Conservation (phyloP, 2,888 invertebrate species). For the Plebejus anna region DNA sequence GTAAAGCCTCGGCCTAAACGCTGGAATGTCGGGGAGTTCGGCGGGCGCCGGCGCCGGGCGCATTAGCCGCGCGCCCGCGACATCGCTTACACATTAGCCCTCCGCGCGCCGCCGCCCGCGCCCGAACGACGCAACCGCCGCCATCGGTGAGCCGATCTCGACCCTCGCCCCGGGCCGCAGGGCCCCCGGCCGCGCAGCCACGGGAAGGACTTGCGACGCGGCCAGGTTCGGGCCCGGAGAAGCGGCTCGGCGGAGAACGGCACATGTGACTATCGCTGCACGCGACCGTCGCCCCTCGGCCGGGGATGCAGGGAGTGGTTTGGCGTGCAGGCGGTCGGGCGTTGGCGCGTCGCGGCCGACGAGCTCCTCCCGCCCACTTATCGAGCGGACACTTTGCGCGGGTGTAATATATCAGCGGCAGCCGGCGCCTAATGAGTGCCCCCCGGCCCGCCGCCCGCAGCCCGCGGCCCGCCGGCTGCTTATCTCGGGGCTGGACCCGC, state of each 20-base stretch:
- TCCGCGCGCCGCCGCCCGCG: constrained; percentile 47
- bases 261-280: background rate
- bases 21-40: constrained; percentile 70
- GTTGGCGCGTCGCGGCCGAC: constrained; percentile 30
- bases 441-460: constrained; percentile 15
- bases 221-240: background rate
- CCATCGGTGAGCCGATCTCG: constrained; percentile 37
- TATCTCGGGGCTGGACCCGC: constrained; percentile 24
- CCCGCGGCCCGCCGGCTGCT: constrained; percentile 25
- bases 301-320: constrained; percentile 29
- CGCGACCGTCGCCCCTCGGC: background rate
- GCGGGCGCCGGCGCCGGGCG: constrained; percentile 77
- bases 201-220: background rate
- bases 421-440: constrained; percentile 38
- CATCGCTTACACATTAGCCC: constrained; percentile 68
- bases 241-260: background rate
- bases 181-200: background rate
- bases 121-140: constrained; percentile 30
- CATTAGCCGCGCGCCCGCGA: constrained; percentile 61
- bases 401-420: constrained; percentile 62
- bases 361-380: constrained; percentile 66
- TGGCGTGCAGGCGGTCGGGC: background rate
- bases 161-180: background rate
- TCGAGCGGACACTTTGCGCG: constrained; percentile 65
- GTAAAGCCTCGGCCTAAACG: constrained; percentile 67